These are phyloP conservation scores for Antitype chi DNA, from an alignment of 2,888 invertebrate genomes.

Conservation along the genomic window DNA sequence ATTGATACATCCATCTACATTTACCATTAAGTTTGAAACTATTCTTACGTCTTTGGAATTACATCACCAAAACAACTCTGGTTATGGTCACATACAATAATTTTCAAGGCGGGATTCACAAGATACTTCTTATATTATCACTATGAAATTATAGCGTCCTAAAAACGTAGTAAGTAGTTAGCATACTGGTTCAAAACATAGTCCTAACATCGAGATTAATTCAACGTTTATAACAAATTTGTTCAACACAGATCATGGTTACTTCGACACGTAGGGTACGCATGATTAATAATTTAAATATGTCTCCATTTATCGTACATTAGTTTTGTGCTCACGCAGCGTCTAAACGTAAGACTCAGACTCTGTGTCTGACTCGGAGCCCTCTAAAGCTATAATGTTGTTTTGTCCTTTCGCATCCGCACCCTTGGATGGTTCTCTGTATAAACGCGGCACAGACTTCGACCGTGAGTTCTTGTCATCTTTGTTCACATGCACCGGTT, in stretches of 20 bases:
- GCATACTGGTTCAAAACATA: constrained; percentile 65
- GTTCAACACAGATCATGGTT: constrained; percentile 67
- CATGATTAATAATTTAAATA: constrained; percentile 60
- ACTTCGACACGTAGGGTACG: constrained; percentile 60
- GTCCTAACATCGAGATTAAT: constrained; percentile 61
- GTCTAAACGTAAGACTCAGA: constrained; percentile 88
- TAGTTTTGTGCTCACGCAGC: constrained; percentile 65
- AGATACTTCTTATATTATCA: constrained; percentile 66
- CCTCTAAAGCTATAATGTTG: constrained; percentile 84
- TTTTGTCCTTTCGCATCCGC: constrained; percentile 79
- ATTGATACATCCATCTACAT: constrained; percentile 70
- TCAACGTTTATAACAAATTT: constrained; percentile 63
- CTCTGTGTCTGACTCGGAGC: constrained; percentile 88
- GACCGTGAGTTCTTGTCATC: constrained; percentile 89
- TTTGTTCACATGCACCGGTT: constrained; percentile 92
- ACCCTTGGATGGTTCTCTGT: constrained; percentile 84
- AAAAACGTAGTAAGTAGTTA: constrained; percentile 66
- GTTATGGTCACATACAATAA: constrained; percentile 88
- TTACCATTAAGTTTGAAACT: constrained; percentile 86
- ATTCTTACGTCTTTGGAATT: constrained; percentile 90
- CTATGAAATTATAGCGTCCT: constrained; percentile 61
- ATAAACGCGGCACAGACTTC: constrained; percentile 87
- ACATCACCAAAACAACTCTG: constrained; percentile 89
- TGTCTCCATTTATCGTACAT: constrained; percentile 49
- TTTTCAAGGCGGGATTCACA: constrained; percentile 87